A percentile compares a stretch with the other conserved stretches of the same genome.
These are phyloP conservation scores for Melanogrammus aeglefinus DNA, from an alignment of 2,797 vertebrate species.

Conservation along the genomic window DNA sequence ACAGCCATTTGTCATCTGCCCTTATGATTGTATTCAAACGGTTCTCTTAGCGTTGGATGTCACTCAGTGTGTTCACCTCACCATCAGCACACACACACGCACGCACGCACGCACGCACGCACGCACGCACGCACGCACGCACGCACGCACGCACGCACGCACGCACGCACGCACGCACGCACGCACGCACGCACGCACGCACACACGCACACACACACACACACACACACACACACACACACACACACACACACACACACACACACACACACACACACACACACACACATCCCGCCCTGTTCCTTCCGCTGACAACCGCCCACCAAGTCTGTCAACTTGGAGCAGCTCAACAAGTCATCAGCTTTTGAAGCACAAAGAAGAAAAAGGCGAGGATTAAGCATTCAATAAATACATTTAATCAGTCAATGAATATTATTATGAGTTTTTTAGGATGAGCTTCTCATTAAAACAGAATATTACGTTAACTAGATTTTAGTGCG, in stretches of 20 bases:
- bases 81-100: not conserved
- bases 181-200: not conserved
- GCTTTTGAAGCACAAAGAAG: not conserved
- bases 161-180: not conserved
- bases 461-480: not conserved
- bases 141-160: not conserved
- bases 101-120: no score
- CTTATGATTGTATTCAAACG: no score
- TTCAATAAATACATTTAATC: not conserved
- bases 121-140: not conserved
- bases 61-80: no score
- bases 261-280: not conserved
- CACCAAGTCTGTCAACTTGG: not conserved
- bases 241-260: conserved; percentile 2
- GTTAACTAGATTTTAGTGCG: no score
- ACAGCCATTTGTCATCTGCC: no score
- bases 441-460: not conserved
- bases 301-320: not conserved
- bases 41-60: no score
- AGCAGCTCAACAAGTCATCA: not conserved
- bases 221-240: conserved; percentile 2
- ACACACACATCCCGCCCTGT: not conserved
- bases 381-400: not conserved
- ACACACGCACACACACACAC: conserved; percentile 1
- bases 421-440: not conserved